Percentiles rank a stretch among this genome's conserved stretches.
Conservation (phyloP, 2,888 invertebrate genomes). For the Drosophila longiperda region DNA sequence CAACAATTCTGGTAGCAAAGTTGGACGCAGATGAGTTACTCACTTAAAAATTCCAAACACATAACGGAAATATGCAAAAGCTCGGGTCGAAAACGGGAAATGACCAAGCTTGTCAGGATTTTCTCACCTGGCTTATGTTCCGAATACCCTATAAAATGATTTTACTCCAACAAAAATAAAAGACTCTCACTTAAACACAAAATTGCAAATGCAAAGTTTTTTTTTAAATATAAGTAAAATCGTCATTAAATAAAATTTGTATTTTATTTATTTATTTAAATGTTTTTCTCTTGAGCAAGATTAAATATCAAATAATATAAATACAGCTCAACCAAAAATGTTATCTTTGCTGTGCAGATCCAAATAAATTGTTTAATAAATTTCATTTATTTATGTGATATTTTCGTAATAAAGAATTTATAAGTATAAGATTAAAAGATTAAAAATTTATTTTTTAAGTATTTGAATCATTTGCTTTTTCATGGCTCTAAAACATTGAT, state of each 20-base stretch:
- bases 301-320: not conserved
- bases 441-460: not conserved
- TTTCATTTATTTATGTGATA: too few species aligned
- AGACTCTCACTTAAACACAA: not conserved
- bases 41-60: conserved; percentile 82
- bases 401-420: too few species aligned
- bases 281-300: not conserved
- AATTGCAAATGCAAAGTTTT: not conserved
- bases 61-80: conserved; percentile 83
- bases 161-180: not conserved
- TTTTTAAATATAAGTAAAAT: not conserved
- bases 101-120: conserved; percentile 68
- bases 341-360: too few species aligned
- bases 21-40: conserved; percentile 64
- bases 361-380: too few species aligned
- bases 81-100: conserved; percentile 76
- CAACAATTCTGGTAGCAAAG: conserved; percentile 38
- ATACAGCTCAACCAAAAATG: too few species aligned
- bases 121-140: conserved; percentile 20
- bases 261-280: not conserved
- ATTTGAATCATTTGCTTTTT: not conserved
- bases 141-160: not conserved
- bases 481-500: not conserved
- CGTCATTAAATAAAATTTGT: not conserved
- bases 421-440: too few species aligned